phyloP scores from a whole-genome alignment of 2,113 vertebrate species.

The Redunca redunca region DNA sequence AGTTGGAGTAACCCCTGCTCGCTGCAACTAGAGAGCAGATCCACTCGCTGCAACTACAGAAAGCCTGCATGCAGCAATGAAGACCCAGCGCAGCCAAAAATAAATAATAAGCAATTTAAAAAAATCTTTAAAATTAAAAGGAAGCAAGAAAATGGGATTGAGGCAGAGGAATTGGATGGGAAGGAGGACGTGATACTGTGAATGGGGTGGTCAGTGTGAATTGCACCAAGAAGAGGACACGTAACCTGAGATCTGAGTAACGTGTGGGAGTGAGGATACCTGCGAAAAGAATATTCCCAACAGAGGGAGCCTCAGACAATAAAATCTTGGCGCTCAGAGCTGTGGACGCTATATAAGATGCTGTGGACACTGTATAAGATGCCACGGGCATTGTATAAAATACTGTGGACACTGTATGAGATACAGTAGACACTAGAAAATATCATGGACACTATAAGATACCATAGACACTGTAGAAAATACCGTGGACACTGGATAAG shows the following conservation, averaged over 20 bases:
- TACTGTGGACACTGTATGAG: too few species aligned
- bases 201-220: not conserved
- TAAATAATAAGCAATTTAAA: not conserved
- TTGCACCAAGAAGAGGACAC: not conserved
- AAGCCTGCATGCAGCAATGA: not conserved
- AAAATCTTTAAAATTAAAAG: not conserved
- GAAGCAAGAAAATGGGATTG: not conserved
- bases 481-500: not conserved
- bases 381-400: not conserved
- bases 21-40: not conserved
- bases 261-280: not conserved
- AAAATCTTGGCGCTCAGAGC: not conserved
- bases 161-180: not conserved
- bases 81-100: not conserved
- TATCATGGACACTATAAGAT: too few species aligned
- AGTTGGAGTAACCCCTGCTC: not conserved
- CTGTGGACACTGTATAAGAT: not conserved
- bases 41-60: not conserved
- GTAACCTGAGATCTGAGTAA: not conserved
- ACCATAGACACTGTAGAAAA: too few species aligned
- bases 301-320: not conserved
- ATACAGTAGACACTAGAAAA: not conserved
- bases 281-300: not conserved
- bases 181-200: not conserved
- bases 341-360: not conserved